Evolutionary conservation across 2,797 vertebrate genomes (phyloP).

Genomic region (Myoxocephalus aenaeus): DNA sequence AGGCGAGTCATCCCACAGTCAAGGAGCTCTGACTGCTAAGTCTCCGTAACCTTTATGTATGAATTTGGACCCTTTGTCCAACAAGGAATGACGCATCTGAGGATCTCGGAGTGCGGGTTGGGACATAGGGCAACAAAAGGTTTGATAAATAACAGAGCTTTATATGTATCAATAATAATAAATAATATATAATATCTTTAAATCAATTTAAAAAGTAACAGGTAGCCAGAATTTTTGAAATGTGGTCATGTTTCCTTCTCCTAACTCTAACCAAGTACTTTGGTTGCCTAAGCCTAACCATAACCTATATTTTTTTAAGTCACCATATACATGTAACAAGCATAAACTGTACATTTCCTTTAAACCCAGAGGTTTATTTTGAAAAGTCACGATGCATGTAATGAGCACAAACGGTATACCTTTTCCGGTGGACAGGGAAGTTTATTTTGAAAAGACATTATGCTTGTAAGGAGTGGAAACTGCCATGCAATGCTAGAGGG

Average conservation of each 20-base stretch:
- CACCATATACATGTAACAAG: not conserved
- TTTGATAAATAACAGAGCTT: not conserved
- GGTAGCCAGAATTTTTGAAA: not conserved
- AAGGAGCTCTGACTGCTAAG: not conserved
- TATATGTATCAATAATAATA: not conserved
- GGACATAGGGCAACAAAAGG: too few species aligned
- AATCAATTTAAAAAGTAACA: not conserved
- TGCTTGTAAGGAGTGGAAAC: not conserved
- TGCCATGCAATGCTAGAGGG: not conserved
- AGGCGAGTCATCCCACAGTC: not conserved
- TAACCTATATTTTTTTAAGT: too few species aligned
- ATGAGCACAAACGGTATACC: not conserved
- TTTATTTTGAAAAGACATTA: not conserved
- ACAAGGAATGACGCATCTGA: not conserved
- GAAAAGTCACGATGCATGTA: not conserved
- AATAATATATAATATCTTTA: not conserved
- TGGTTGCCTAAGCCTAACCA: not conserved
- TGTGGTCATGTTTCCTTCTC: not conserved
- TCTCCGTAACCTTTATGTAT: not conserved
- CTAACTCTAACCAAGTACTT: not conserved
- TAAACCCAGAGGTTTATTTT: not conserved
- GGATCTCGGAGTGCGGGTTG: not conserved
- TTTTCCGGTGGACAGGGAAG: not conserved
- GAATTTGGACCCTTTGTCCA: not conserved
- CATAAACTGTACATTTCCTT: not conserved